phyloP scores from a whole-genome alignment of 2,797 vertebrate species.

The Chaunax sp. region DNA sequence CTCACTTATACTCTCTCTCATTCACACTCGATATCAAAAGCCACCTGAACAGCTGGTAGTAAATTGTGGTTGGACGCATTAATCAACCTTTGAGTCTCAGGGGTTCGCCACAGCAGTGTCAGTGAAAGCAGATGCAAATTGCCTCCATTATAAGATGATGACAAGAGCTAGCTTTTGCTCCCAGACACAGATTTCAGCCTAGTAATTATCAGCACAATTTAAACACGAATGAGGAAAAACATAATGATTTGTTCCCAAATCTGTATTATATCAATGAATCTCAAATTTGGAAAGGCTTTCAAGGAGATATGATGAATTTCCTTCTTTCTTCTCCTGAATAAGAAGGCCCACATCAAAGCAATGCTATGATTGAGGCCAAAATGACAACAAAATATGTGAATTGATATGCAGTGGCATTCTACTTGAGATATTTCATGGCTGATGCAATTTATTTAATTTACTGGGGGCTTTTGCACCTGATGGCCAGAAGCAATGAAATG shows the following conservation, averaged over 20 bases:
- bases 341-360: conserved; percentile 35
- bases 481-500: conserved; percentile 44
- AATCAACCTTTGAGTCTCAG: conserved; percentile 80
- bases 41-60: conserved; percentile 75
- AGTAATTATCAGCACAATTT: conserved; percentile 73
- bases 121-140: conserved; percentile 77
- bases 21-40: conserved; percentile 34
- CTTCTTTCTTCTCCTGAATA: conserved; percentile 39
- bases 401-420: conserved; percentile 51
- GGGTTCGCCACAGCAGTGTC: conserved; percentile 53
- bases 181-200: conserved; percentile 59
- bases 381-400: conserved; percentile 47
- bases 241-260: conserved; percentile 37
- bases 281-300: conserved; percentile 41
- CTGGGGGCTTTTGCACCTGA: conserved; percentile 46
- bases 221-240: conserved; percentile 52
- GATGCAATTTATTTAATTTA: conserved; percentile 56
- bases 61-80: conserved; percentile 72
- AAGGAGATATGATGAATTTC: conserved; percentile 5
- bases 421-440: conserved; percentile 39
- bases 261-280: conserved; percentile 20
- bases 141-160: conserved; percentile 71
- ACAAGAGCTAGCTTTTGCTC: conserved; percentile 59
- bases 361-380: conserved; percentile 54
- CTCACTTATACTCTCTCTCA: conserved; percentile 7